Conservation (phyloP, 2,113 vertebrate genomes). For the Aldabrachelys gigantea region DNA sequence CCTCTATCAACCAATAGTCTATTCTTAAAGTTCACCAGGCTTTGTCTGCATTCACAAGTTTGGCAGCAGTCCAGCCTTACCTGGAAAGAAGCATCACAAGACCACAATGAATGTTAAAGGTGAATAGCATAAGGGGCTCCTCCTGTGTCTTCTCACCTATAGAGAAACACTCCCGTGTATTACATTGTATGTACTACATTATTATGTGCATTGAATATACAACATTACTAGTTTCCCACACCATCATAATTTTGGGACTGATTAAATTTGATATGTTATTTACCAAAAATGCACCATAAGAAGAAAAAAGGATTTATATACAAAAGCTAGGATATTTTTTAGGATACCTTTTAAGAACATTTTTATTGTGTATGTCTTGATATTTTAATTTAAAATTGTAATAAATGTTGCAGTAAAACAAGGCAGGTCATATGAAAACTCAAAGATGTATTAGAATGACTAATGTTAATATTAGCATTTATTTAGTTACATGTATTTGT, state of each 20-base stretch:
- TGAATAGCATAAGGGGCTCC: neutral
- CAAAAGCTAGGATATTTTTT: neutral
- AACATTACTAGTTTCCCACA: neutral
- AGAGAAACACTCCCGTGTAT: neutral
- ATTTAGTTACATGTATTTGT: neutral
- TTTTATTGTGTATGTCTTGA: neutral
- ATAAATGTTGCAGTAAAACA: neutral
- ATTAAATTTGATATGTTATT: neutral
- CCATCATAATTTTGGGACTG: neutral
- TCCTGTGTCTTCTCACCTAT: neutral
- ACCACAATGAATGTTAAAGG: neutral
- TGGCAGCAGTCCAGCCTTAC: neutral
- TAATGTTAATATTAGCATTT: neutral
- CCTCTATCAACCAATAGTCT: neutral
- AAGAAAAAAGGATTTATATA: neutral
- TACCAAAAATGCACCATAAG: neutral
- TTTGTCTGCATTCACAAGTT: neutral
- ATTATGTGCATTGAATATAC: neutral
- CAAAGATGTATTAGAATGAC: neutral
- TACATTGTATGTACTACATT: neutral
- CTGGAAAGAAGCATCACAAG: neutral
- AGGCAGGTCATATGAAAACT: neutral
- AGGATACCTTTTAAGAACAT: neutral
- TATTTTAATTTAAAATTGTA: neutral
- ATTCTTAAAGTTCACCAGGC: neutral